Conservation (phyloP, 2,797 vertebrate species). For the Allobates femoralis region DNA sequence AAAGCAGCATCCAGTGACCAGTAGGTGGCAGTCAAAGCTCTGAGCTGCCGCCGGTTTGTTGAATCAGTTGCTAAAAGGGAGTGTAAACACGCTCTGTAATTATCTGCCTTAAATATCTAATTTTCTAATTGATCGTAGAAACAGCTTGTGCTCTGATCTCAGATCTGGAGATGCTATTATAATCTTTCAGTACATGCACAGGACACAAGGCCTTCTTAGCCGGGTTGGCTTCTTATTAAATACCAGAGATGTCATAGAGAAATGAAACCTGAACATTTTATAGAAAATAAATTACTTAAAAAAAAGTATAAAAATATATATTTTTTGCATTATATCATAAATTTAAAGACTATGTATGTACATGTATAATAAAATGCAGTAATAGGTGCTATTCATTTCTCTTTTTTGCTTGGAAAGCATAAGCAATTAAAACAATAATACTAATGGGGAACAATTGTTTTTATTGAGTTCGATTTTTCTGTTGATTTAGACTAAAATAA, state of each 20-base stretch:
- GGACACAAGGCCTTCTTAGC: constrained; percentile 26
- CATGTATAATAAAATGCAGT: too few relatives aligned
- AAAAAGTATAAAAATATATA: background rate
- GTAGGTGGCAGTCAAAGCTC: constrained; percentile 81
- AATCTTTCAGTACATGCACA: constrained; percentile 3
- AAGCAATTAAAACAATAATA: too few relatives aligned
- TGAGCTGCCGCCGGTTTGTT: constrained; percentile 68
- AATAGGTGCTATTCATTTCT: too few relatives aligned
- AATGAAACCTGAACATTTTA: background rate
- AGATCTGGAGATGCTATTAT: constrained; percentile 36
- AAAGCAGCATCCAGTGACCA: constrained; percentile 61
- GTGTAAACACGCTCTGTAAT: constrained; percentile 58
- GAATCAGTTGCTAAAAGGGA: constrained; percentile 42
- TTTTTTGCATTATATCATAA: background rate
- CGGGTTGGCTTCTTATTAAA: background rate
- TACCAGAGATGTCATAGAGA: background rate
- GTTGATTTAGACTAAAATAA: too few relatives aligned
- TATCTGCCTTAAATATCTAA: constrained; percentile 67
- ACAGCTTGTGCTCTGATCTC: constrained; percentile 57
- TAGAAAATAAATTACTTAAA: background rate
- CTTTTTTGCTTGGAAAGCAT: too few relatives aligned
- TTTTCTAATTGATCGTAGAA: constrained; percentile 67
- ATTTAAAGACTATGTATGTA: background rate
- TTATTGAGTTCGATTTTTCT: too few relatives aligned
- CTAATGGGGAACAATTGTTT: too few relatives aligned